A percentile compares a stretch with the other conserved stretches of the same genome.
phyloP scores from a whole-genome alignment of 2,888 invertebrate species.

The Philaethria dido region DNA sequence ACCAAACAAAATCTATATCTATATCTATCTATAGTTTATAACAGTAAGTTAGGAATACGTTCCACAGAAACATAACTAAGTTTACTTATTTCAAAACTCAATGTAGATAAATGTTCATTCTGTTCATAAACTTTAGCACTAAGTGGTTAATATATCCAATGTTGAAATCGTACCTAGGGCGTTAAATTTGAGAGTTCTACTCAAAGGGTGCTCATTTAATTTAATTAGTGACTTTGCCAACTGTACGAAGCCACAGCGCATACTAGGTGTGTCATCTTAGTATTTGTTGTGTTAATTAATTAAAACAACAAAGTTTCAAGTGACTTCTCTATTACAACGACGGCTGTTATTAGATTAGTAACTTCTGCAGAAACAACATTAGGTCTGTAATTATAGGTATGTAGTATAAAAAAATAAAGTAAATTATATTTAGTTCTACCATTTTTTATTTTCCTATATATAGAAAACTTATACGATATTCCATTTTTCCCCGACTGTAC shows the following conservation, averaged over 20 bases:
- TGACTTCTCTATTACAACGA: slow-evolving; percentile 53
- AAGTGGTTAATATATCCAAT: slow-evolving; percentile 14
- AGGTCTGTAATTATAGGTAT: background rate
- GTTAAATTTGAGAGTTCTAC: slow-evolving; percentile 21
- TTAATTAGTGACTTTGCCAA: slow-evolving; percentile 36
- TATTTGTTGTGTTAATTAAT: slow-evolving; percentile 61
- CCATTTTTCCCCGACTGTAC: no score
- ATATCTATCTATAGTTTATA: background rate
- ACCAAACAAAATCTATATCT: no score
- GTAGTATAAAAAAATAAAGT: background rate
- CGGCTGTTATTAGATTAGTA: slow-evolving; percentile 53
- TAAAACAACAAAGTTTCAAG: slow-evolving; percentile 66
- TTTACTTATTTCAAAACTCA: background rate
- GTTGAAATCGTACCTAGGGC: slow-evolving; percentile 19
- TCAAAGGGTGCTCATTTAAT: slow-evolving; percentile 32
- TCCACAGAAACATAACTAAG: background rate
- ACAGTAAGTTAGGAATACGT: background rate
- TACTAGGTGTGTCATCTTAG: slow-evolving; percentile 53
- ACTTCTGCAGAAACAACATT: slow-evolving; percentile 7
- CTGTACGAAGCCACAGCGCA: slow-evolving; percentile 32
- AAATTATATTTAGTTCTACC: no score
- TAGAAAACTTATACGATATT: no score
- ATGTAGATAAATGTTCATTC: background rate
- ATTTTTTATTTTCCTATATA: no score
- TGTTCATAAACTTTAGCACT: slow-evolving; percentile 19